Percentiles rank a stretch among this genome's conserved stretches.
Conservation (phyloP, 2,888 invertebrate genomes). For the Lysandra coridon region DNA sequence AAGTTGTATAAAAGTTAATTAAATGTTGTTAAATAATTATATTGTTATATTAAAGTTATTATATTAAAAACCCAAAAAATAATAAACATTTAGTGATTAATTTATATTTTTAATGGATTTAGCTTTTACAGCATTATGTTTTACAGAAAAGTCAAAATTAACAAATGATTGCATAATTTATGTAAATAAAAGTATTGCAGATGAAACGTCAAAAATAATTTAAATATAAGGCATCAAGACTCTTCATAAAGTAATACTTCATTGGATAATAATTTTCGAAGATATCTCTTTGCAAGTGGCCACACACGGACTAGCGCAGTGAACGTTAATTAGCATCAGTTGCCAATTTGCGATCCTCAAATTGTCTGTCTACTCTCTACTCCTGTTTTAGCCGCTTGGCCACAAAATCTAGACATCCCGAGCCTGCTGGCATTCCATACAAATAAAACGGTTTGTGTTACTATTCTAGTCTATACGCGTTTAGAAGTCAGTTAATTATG, state of each 20-base stretch:
- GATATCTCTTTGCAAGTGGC: conserved; percentile 42
- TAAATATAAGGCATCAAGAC: neutral
- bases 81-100: too few relatives aligned
- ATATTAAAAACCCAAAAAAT: too few relatives aligned
- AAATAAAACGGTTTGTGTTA: neutral
- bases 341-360: conserved; percentile 67
- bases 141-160: neutral
- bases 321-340: conserved; percentile 69
- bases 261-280: neutral
- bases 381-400: conserved; percentile 30
- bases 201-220: too few relatives aligned
- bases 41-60: too few relatives aligned
- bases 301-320: conserved; percentile 52
- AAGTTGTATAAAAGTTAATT: too few relatives aligned
- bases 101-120: too few relatives aligned
- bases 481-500: neutral
- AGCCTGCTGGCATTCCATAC: conserved; percentile 11
- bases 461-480: neutral
- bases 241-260: neutral
- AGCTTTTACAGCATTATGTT: neutral
- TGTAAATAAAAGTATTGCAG: too few relatives aligned
- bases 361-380: conserved; percentile 51
- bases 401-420: conserved; percentile 32
- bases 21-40: too few relatives aligned
- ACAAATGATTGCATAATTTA: too few relatives aligned